Percentiles rank a stretch among this genome's conserved stretches.
Conservation (phyloP, 1,140 invertebrate genomes). For the Aplysia californica region DNA sequence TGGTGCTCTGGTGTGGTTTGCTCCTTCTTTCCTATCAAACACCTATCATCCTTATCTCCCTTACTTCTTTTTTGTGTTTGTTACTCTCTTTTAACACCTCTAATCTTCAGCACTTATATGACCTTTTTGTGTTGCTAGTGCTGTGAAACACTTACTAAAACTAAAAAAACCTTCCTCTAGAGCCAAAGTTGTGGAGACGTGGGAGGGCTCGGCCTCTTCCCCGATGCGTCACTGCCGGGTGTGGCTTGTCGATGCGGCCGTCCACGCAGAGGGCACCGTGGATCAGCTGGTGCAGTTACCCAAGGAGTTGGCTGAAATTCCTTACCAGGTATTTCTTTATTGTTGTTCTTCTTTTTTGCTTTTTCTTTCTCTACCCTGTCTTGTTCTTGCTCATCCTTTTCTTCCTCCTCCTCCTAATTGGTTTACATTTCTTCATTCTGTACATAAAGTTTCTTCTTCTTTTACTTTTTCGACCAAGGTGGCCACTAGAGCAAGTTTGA, state of each 20-base stretch:
- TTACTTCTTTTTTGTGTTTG: too few species aligned
- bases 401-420: neutral
- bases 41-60: too few species aligned
- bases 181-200: neutral
- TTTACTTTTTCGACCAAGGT: neutral
- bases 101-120: too few species aligned
- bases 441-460: neutral
- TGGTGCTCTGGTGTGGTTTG: too few species aligned
- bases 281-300: constrained; percentile 14
- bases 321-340: constrained; percentile 3
- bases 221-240: neutral
- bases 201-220: neutral
- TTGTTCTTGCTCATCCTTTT: neutral
- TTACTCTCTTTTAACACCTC: too few species aligned
- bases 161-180: too few species aligned
- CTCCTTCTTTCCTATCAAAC: too few species aligned
- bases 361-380: neutral
- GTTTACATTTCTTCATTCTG: neutral
- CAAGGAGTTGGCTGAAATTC: constrained; percentile 4
- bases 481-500: too few species aligned
- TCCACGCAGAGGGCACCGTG: neutral
- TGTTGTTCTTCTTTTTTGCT: neutral
- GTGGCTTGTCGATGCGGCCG: constrained; percentile 13
- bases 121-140: too few species aligned
- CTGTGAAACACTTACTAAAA: too few species aligned